Base-by-base conservation (phyloP, 2,888 invertebrate genomes). In the Atrina japonica region DNA sequence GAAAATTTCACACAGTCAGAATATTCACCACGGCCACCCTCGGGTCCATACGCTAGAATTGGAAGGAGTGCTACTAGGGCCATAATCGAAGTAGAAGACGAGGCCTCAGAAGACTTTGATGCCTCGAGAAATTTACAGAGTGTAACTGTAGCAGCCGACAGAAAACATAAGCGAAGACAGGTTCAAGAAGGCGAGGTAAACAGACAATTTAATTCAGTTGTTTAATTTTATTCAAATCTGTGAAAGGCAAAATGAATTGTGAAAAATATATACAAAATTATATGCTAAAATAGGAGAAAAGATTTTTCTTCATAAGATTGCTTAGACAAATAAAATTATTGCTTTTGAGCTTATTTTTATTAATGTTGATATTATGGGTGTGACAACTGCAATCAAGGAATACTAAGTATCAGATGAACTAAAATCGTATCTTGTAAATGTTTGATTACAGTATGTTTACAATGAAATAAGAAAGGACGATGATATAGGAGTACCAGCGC, bases 181-280 rank as follows among this genome's bases (percentile, higher is more conserved):
- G 80, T 85, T 41, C 80, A 79, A 58, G 84, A 86, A 71, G 85
- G 85, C 67, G 81, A 84, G 84, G 86, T 84, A 65, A 70, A 77
- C 52, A 9, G 35, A 7, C 21, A 16, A 49, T 3, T n/a, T 49
- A n/a, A n/a, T 9, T 5, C 5, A 5, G 16, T 43, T 43, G 16
- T 7, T 3, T 43, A 43, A 9, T 43, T 7, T 43, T 43, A 0
- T 3, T 1, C 25, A 3, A 25, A 21, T 27, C 11, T n/a, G 9
- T 53, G 7, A 14, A n/a, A 2, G 21, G 2, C 18, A 14, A 53
- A 16, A 30, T 9, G 7, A 18, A 3, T 30, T 29, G 35, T 11
- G 16, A 30, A 30, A 1, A 53, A 3, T 16, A 9, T 7, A 9
- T n/a, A 5, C 21, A n/a, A 29, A 29, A 40, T 5, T 16, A 29